These are phyloP conservation scores for Eueides isabella DNA, from an alignment of 1,140 invertebrate species.

Conservation along the genomic window DNA sequence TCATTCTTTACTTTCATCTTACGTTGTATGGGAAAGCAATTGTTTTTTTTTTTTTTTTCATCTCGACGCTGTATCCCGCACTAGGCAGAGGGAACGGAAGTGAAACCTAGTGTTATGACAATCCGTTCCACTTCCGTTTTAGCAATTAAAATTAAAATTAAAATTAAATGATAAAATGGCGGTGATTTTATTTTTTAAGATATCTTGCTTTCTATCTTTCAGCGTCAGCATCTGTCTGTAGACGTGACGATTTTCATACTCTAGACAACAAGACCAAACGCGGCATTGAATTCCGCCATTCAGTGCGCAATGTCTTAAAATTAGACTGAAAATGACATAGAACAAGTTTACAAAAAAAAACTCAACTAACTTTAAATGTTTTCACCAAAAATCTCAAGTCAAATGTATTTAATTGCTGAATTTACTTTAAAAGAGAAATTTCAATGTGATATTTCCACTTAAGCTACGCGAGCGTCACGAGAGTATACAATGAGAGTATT, in stretches of 20 bases:
- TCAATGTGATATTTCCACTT: slow-evolving; percentile 8
- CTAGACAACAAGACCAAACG: background rate
- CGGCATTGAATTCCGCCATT: background rate
- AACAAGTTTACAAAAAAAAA: background rate
- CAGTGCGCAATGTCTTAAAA: background rate
- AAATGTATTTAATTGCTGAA: slow-evolving; percentile 1
- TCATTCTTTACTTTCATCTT: background rate
- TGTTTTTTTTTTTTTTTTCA: background rate
- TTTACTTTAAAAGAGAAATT: slow-evolving; percentile 3
- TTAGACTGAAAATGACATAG: background rate
- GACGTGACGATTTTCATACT: too few relatives aligned
- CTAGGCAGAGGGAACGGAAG: too few relatives aligned
- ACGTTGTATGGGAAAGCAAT: background rate
- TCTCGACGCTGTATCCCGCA: too few relatives aligned
- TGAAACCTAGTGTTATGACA: too few relatives aligned
- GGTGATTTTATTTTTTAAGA: too few relatives aligned
- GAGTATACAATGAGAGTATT: slow-evolving; percentile 6
- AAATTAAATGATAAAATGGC: too few relatives aligned
- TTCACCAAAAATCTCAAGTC: background rate
- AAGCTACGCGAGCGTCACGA: background rate
- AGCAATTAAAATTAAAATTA: too few relatives aligned
- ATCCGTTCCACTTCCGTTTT: too few relatives aligned
- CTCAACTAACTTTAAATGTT: background rate
- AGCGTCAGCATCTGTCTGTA: too few relatives aligned
- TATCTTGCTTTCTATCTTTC: too few relatives aligned